A percentile compares a stretch with the other conserved stretches of the same genome.
phyloP scores from a whole-genome alignment of 2,113 vertebrate species.

The Dasyprocta punctata region DNA sequence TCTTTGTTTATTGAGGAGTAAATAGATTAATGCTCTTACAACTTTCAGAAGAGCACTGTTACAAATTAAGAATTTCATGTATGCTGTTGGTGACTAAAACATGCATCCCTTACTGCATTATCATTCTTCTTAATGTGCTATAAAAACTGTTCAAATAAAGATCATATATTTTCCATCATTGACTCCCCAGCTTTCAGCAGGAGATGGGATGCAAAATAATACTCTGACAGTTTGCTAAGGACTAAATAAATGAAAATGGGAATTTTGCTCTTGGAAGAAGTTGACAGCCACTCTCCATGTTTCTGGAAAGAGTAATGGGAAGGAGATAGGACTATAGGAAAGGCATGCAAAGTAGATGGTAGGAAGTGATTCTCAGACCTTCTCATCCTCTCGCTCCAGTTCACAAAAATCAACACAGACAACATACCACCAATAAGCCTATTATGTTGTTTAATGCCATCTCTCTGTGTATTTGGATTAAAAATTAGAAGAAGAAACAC shows the following conservation, averaged over 20 bases:
- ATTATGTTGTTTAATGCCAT: no score
- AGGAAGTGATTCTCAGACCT: background rate
- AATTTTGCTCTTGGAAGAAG: background rate
- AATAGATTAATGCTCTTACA: background rate
- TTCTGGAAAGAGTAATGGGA: background rate
- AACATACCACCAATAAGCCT: background rate
- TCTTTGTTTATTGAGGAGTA: background rate
- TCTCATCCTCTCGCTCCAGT: background rate
- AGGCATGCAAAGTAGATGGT: background rate
- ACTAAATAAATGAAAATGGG: background rate
- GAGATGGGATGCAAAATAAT: background rate
- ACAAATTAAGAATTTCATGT: accelerated
- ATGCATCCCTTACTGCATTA: accelerated
- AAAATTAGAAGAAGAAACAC: background rate
- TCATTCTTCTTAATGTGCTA: background rate
- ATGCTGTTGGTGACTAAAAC: background rate
- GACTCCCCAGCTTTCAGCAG: background rate
- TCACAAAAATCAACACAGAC: background rate
- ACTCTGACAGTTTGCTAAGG: background rate
- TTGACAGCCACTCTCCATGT: background rate
- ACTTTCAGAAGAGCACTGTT: background rate
- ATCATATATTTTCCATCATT: background rate
- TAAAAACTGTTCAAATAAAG: background rate
- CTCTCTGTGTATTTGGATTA: background rate
- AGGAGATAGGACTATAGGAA: background rate